Percentiles rank a stretch among this genome's conserved stretches.
These are phyloP conservation scores for Penelope pileata DNA, from an alignment of 2,113 vertebrate species.

Conservation along the genomic window DNA sequence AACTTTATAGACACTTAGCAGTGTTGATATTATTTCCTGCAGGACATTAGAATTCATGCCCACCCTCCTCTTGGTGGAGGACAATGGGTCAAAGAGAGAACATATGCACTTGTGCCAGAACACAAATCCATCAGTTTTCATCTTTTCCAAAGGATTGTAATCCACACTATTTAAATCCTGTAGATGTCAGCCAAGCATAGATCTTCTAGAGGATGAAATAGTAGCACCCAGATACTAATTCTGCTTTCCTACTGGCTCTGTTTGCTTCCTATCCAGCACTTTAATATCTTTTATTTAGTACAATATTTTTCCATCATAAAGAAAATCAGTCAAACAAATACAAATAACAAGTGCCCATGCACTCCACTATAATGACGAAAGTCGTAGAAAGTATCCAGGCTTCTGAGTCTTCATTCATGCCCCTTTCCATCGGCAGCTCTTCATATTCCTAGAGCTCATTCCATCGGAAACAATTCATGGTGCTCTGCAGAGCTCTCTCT, in stretches of 20 bases:
- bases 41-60: neutral
- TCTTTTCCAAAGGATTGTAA: neutral
- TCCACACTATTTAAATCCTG: neutral
- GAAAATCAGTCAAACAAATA: neutral
- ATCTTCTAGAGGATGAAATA: neutral
- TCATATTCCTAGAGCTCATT: neutral
- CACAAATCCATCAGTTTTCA: neutral
- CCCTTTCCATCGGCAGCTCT: neutral
- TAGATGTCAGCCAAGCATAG: slow-evolving; percentile 15
- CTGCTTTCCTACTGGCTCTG: neutral
- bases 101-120: neutral
- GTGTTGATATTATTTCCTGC: neutral
- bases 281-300: neutral
- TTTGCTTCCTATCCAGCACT: neutral
- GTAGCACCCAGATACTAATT: neutral
- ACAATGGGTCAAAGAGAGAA: neutral
- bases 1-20: neutral
- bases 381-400: neutral
- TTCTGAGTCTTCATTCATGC: neutral
- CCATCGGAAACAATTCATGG: neutral
- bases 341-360: neutral
- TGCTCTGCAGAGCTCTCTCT: neutral
- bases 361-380: neutral
- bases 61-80: neutral
- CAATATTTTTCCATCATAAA: neutral